Percentiles rank a stretch among this genome's conserved stretches.
Conservation (phyloP, 2,888 invertebrate genomes). For the Tigriopus californicus region DNA sequence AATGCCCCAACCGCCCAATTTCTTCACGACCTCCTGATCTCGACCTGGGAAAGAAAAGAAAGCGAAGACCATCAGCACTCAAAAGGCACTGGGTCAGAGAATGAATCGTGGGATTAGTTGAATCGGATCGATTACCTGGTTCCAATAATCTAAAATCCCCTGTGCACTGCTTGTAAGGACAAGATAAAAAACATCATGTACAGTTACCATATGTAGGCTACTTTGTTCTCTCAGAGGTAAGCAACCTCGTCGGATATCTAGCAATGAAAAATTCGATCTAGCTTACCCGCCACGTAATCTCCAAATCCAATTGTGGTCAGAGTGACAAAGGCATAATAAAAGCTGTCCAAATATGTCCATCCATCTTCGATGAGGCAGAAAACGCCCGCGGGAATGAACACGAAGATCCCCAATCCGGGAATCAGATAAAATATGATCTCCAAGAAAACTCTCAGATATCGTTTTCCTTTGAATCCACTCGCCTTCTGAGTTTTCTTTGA, state of each 20-base stretch:
- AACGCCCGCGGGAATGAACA: conserved; percentile 62
- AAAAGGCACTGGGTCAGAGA: no score
- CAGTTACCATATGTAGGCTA: no score
- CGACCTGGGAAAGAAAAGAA: not conserved
- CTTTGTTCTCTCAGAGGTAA: no score
- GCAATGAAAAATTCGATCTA: not conserved
- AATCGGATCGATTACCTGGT: no score
- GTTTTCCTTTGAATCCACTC: no score
- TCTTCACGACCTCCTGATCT: not conserved
- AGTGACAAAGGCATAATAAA: conserved; percentile 52
- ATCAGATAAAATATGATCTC: conserved; percentile 64
- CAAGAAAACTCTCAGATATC: conserved; percentile 32
- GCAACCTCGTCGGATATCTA: no score
- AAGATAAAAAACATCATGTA: no score
- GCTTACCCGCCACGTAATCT: conserved; percentile 6
- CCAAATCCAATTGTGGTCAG: conserved; percentile 22
- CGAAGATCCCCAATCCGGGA: conserved; percentile 71
- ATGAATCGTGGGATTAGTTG: no score
- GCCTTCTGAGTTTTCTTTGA: no score
- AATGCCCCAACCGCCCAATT: conserved; percentile 2
- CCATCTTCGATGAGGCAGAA: conserved; percentile 60
- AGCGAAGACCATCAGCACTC: no score
- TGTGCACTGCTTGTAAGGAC: no score
- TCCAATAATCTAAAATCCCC: no score
- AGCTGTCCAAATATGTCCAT: conserved; percentile 63